Evolutionary conservation across 1,140 invertebrate genomes (phyloP), one percentile per base, ranked within the genome.

Genomic region (Pachypeltis micranthus): DNA sequence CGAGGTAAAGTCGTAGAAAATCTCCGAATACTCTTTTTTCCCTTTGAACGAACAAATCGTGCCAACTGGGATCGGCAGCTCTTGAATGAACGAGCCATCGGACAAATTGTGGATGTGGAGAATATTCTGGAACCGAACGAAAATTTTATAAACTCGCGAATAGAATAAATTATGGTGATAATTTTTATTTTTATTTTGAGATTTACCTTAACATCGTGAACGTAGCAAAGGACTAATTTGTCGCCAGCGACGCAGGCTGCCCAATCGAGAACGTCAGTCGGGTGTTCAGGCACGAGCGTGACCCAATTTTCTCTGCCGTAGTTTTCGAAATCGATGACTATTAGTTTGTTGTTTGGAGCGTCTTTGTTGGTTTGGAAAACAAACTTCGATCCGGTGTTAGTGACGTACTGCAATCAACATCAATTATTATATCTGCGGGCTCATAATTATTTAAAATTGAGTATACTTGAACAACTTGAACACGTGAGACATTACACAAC

Each of bases 361-460:
- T 93, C 83, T 77, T 92, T 90, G 75, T 98, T 98, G 26, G 96
- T 98, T 25, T 87, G 84, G 72, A 99, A 92, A 70, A 91, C 84
- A 66, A 87, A 88, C 65, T 88, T 80, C 0, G 83, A 79, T 10
- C 86, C 93, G 67, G 88, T 82, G 76, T 96, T 97, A 21, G 93
- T 93, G 16, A 98, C 79, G 73, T 95, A 97, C 85, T 95, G 77
- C 63, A 79, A 78, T 72, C 67, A 63, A 70, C 69, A 69, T 65
- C 63, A 54, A 59, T 47, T 47, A n/a, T n/a, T n/a, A n/a, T n/a
- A n/a, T n/a, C n/a, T n/a, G n/a, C n/a, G n/a, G n/a, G n/a, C n/a
- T n/a, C n/a, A n/a, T n/a, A n/a, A n/a, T n/a, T n/a, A n/a, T n/a
- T n/a, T n/a, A n/a, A n/a, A n/a, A n/a, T n/a, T n/a, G n/a, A n/a